Conservation (phyloP, 92 coral and sea anemone genomes). For the Blastomussa wellsi region DNA sequence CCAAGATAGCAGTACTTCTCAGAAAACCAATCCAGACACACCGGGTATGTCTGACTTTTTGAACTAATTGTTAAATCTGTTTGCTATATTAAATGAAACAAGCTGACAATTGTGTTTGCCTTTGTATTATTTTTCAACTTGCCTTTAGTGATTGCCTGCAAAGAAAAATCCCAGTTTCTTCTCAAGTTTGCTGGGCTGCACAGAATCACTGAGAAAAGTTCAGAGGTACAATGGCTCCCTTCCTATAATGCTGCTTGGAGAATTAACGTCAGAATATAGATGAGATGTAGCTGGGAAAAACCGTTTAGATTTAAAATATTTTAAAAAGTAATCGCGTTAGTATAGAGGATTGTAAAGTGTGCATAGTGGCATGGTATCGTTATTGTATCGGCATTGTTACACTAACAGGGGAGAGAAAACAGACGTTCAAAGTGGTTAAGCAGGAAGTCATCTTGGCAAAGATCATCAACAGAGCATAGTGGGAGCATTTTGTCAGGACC, state of each 20-base stretch:
- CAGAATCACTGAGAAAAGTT: constrained; percentile 71
- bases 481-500: constrained; percentile 50
- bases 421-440: constrained; percentile 81
- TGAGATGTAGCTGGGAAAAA: background rate
- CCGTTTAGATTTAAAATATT: background rate
- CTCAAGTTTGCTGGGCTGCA: constrained; percentile 94
- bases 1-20: constrained; percentile 50
- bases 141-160: constrained; percentile 76
- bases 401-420: constrained; percentile 73
- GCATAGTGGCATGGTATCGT: too few species aligned
- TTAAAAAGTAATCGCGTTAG: too few species aligned
- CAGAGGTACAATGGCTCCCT: constrained; percentile 51
- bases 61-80: background rate
- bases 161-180: constrained; percentile 88
- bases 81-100: background rate
- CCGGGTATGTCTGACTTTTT: constrained; percentile 67
- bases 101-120: background rate
- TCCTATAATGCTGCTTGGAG: too few species aligned
- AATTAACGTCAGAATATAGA: background rate
- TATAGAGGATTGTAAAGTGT: background rate
- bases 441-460: constrained; percentile 88
- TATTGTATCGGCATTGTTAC: background rate
- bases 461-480: constrained; percentile 63
- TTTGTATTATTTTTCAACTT: background rate
- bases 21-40: constrained; percentile 80